Evolutionary conservation across 2,888 invertebrate species (phyloP).

Genomic region (Cybosia mesomella): DNA sequence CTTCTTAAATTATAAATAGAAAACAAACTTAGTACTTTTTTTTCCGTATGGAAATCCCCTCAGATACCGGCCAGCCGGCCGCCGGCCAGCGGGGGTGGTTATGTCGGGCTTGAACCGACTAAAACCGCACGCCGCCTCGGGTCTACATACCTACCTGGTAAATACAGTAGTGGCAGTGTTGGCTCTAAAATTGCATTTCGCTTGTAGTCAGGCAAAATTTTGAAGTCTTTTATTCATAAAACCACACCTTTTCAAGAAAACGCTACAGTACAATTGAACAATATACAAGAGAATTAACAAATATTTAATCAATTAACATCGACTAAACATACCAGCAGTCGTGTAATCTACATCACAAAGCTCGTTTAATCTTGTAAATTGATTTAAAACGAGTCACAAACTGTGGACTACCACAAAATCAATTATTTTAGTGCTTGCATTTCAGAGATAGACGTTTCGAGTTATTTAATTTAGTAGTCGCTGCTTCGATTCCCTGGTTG

Average conservation of each 20-base stretch:
- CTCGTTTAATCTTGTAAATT: constrained; percentile 41
- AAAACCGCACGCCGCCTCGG: too few relatives aligned
- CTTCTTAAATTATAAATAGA: too few relatives aligned
- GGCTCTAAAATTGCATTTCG: not conserved
- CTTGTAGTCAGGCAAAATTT: too few relatives aligned
- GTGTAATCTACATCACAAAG: constrained; percentile 18
- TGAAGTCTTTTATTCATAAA: too few relatives aligned
- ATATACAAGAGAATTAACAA: not conserved
- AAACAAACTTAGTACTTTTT: too few relatives aligned
- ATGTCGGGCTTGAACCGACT: too few relatives aligned
- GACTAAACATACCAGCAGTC: constrained; percentile 11
- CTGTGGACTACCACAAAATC: constrained; percentile 47
- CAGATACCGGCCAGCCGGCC: too few relatives aligned
- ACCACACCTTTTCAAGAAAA: too few relatives aligned
- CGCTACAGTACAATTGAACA: not conserved
- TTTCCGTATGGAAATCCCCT: too few relatives aligned
- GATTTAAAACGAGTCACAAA: constrained; percentile 37
- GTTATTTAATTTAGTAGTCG: constrained; percentile 63
- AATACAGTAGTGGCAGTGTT: too few relatives aligned
- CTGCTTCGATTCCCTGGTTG: constrained; percentile 56
- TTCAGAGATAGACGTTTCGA: constrained; percentile 57
- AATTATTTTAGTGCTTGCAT: constrained; percentile 58
- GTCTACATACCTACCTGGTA: too few relatives aligned
- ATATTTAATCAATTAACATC: not conserved
- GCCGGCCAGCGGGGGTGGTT: too few relatives aligned